Conservation (phyloP, 2,113 vertebrate species). For the Leucoraja erinaceus region DNA sequence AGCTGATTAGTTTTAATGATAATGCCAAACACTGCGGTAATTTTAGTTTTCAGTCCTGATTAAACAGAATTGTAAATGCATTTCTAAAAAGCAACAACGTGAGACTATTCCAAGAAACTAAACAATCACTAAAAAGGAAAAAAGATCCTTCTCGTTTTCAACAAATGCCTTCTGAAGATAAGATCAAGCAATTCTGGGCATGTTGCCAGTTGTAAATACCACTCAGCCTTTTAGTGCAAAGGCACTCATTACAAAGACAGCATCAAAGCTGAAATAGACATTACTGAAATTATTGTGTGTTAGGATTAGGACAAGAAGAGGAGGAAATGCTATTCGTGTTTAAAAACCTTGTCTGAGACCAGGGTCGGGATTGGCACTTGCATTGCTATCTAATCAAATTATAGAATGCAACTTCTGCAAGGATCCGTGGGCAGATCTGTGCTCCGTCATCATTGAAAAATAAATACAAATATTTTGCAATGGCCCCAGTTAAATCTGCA, state of each 20-base stretch:
- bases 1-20: neutral
- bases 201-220: neutral
- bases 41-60: neutral
- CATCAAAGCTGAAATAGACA: neutral
- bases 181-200: neutral
- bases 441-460: neutral
- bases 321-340: neutral
- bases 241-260: neutral
- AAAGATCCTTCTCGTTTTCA: neutral
- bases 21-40: neutral
- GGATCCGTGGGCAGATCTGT: neutral
- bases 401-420: neutral
- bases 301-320: neutral
- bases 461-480: neutral
- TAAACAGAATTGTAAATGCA: neutral
- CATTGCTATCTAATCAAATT: neutral
- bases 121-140: neutral
- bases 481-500: neutral
- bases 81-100: neutral
- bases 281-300: neutral
- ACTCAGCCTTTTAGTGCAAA: neutral
- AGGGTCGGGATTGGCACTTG: neutral
- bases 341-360: neutral
- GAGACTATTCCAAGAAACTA: neutral
- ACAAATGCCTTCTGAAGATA: neutral